Conservation (phyloP, 1,140 invertebrate species). For the Drosophila ironensis region DNA sequence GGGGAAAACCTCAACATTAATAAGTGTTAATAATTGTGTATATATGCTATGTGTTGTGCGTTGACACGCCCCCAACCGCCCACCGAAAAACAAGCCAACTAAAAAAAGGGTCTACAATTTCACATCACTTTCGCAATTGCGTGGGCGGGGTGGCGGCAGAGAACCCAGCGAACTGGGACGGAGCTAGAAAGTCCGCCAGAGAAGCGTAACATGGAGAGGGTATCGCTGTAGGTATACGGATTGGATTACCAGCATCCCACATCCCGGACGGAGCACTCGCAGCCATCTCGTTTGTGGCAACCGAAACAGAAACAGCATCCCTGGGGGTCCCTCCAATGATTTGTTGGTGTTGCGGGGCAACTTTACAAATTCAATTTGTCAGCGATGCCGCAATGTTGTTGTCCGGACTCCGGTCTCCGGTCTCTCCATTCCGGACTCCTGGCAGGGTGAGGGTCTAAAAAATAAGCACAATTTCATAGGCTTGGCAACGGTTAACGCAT, state of each 20-base stretch:
- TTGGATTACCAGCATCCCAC: slow-evolving; percentile 58
- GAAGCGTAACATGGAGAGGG: slow-evolving; percentile 63
- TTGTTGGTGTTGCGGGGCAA: slow-evolving; percentile 65
- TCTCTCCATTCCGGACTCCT: neutral
- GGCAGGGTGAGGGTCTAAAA: slow-evolving; percentile 27
- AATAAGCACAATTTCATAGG: slow-evolving; percentile 65
- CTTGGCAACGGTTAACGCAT: slow-evolving; percentile 44
- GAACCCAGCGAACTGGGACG: slow-evolving; percentile 40
- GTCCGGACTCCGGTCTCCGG: neutral
- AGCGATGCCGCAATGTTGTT: slow-evolving; percentile 55
- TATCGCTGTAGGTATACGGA: slow-evolving; percentile 11
- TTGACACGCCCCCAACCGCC: slow-evolving; percentile 50
- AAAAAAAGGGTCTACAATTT: slow-evolving; percentile 56
- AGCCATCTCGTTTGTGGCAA: neutral
- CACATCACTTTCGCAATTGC: slow-evolving; percentile 69
- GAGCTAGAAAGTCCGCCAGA: slow-evolving; percentile 69
- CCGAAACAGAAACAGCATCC: slow-evolving; percentile 30
- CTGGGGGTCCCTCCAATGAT: slow-evolving; percentile 53
- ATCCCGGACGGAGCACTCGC: slow-evolving; percentile 34
- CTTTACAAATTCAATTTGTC: slow-evolving; percentile 78
- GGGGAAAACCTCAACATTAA: slow-evolving; percentile 79
- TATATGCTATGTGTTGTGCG: slow-evolving; percentile 30
- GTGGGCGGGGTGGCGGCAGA: slow-evolving; percentile 5
- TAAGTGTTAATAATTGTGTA: slow-evolving; percentile 78
- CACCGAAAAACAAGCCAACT: neutral